A percentile compares a stretch with the other conserved stretches of the same genome.
These are phyloP conservation scores for Urechis unicinctus DNA, from an alignment of 2,888 invertebrate genomes.

Conservation along the genomic window DNA sequence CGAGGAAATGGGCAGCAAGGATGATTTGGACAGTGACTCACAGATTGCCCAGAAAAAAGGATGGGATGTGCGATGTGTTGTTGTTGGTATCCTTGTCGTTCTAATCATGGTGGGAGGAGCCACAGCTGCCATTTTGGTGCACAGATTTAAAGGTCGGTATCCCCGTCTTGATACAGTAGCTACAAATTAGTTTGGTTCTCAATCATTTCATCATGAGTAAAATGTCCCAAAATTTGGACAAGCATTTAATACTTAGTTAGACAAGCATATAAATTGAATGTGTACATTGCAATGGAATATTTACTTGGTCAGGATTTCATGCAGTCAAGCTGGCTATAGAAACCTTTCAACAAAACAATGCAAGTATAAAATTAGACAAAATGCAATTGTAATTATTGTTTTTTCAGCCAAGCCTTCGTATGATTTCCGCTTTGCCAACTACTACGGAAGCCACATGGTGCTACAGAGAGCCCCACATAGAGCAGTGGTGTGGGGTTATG, in stretches of 20 bases:
- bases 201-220: no score
- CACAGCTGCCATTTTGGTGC: constrained; percentile 10
- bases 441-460: constrained; percentile 23
- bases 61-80: constrained; percentile 15
- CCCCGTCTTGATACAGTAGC: no score
- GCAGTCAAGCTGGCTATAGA: neutral
- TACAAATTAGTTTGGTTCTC: no score
- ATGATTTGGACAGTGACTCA: neutral
- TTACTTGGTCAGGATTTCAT: neutral
- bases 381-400: no score
- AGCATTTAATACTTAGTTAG: no score
- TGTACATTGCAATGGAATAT: no score
- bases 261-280: no score
- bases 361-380: no score
- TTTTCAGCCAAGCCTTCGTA: constrained; percentile 7
- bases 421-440: constrained; percentile 19
- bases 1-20: neutral
- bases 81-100: constrained; percentile 10
- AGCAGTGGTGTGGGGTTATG: constrained; percentile 23
- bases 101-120: constrained; percentile 13
- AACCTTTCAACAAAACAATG: no score
- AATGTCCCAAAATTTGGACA: no score
- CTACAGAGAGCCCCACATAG: constrained; percentile 19
- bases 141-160: constrained; percentile 14
- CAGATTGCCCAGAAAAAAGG: constrained; percentile 6